Evolutionary conservation across 1,140 invertebrate species (phyloP).

Genomic region (Pachyrhynchus sulphureomaculatus): DNA sequence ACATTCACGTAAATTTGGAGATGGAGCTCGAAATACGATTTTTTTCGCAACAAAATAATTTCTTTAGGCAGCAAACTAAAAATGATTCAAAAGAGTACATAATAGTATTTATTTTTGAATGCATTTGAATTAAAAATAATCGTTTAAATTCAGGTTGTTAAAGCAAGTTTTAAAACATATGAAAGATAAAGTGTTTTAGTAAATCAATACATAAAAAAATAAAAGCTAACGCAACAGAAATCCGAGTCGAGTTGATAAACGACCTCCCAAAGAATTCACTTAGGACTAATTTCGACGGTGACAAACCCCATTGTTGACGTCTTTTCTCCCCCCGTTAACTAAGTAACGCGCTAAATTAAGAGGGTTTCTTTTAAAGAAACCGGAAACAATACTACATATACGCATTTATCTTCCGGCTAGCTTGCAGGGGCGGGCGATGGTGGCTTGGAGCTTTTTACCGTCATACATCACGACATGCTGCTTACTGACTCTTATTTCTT

Average conservation of each 20-base stretch:
- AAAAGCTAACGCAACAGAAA: conserved; percentile 26
- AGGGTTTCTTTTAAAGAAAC: conserved; percentile 49
- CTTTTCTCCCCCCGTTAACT: conserved; percentile 47
- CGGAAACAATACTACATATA: conserved; percentile 51
- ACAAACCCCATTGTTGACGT: conserved; percentile 45
- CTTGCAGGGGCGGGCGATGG: conserved; percentile 17
- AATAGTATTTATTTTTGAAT: too few relatives aligned
- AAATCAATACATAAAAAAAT: conserved; percentile 25
- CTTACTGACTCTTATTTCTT: conserved; percentile 29
- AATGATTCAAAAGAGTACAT: too few relatives aligned
- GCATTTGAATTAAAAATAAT: too few relatives aligned
- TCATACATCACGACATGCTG: conserved; percentile 37
- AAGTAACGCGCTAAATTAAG: conserved; percentile 51
- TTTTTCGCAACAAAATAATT: too few relatives aligned
- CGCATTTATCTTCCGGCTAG: conserved; percentile 50
- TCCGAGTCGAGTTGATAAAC: conserved; percentile 41
- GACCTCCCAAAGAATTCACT: conserved; percentile 48
- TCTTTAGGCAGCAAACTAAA: too few relatives aligned
- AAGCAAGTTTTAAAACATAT: too few relatives aligned
- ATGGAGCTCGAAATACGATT: too few relatives aligned
- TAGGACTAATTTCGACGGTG: conserved; percentile 48
- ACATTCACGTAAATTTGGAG: too few relatives aligned
- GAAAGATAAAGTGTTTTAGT: conserved; percentile 15
- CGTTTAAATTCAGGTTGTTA: too few relatives aligned
- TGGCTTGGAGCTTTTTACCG: conserved; percentile 33